Evolutionary conservation across 2,888 invertebrate species (phyloP), one percentile per base, ranked within the genome.

Genomic region (Ormyrus pomaceus): DNA sequence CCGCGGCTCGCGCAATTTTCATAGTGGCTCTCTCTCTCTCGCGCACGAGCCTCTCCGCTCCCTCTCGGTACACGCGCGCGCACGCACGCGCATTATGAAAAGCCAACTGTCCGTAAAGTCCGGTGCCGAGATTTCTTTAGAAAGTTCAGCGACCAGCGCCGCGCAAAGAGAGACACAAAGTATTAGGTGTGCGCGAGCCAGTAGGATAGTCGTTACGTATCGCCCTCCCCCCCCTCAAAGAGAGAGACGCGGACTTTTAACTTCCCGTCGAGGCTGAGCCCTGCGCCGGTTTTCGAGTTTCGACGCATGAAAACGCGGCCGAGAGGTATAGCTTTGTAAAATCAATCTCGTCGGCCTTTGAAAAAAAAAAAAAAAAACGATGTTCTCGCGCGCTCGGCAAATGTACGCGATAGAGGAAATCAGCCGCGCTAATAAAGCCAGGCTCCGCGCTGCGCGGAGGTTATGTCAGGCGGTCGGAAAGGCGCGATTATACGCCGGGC

Each of bases 101-200:
- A 66, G 68, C 11, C 58, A 58, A 65, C 64, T 65, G 59, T 71
- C 34, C 48, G 45, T 56, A 56, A 45, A 66, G 64, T 9, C 65
- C 13, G 34, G 53, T 11, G 3, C 34, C 50, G 53, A 58, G 74
- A 79, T 74, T 74, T 74, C 70, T 79, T 79, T 79, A 74, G 74
- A 74, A 79, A 74, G 74, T 79, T 79, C 68, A 73, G 19, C 72
- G 59, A 71, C 66, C 66, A 69, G 59, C 55, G 66, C 51, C 9
- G 48, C n/a, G 13, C 13, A 6, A 8, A 6, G 46, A 56, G 19
- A 66, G 51, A 75, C 34, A 34, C 58, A 50, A 75, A 66, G 66
- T 64, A 48, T 66, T n/a, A 6, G 9, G 6, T 68, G 34, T 65
- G 11, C 34, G 53, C 9, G 55, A 46, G 45, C 55, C 45, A 48